Base-by-base conservation (phyloP, 2,888 invertebrate genomes). In the Andrena bicolor region DNA sequence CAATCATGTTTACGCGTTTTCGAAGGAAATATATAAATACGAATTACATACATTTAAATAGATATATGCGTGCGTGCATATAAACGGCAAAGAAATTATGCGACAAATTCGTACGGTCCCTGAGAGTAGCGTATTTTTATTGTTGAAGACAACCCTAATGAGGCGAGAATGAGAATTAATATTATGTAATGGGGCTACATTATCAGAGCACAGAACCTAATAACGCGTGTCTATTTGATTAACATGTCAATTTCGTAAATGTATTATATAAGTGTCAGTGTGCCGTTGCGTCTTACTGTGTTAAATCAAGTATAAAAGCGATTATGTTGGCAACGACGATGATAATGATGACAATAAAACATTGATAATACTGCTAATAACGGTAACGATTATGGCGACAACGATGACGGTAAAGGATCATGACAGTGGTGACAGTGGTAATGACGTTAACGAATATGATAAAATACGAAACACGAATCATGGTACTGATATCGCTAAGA, bases 191-290 rank as follows among this genome's bases (percentile, higher is more conserved):
- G 53, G 48, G 51, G 32, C 26, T 41, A 51, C 63, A 20, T 41
- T 63, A 28, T 74, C 51, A 23, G 83, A 78, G 73, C 73, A 82
- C 76, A 83, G 78, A 68, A 83, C 64, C 66, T 82, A 56, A 76
- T 76, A 84, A 83, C 69, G 90, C 90, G 90, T 89, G 90, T 92
- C 92, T 93, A 93, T 93, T 93, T 83, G 84, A 93, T 92, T 92
- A 93, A 92, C 35, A 51, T 91, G 90, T 93, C 92, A 92, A 88
- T 88, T 89, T 10, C 26, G 56, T 91, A 91, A 91, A 87, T 90
- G 89, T 91, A 91, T 90, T 89, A 89, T 90, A 89, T 60, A 28
- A 41, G 70, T 89, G 88, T 80, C 90, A 90, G 56, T 49, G 32
- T 85, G 86, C 79, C 78, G 88, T 88, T 89, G 88, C 86, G 87